These are phyloP conservation scores for Macrotrachela quadricornifera DNA, from an alignment of 1,140 invertebrate genomes.

Conservation along the genomic window DNA sequence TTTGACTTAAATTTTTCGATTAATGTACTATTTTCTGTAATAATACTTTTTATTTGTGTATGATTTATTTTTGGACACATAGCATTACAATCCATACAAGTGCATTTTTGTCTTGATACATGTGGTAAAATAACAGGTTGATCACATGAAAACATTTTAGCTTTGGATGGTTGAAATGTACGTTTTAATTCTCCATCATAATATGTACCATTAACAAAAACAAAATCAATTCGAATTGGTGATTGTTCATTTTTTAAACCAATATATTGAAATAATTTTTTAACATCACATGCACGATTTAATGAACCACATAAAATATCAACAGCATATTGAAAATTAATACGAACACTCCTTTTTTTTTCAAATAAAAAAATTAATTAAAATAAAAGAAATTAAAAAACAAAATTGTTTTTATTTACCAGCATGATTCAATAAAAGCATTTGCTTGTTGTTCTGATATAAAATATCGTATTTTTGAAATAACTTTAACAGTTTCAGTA, in stretches of 20 bases:
- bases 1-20: too few relatives aligned
- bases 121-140: not conserved
- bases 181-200: not conserved
- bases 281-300: not conserved
- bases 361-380: too few relatives aligned
- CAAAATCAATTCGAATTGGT: slow-evolving; percentile 4
- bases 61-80: not conserved
- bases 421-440: slow-evolving; percentile 3
- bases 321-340: slow-evolving; percentile 8
- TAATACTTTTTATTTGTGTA: not conserved
- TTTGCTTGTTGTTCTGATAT: not conserved
- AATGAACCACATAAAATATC: slow-evolving; percentile 7
- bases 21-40: too few relatives aligned
- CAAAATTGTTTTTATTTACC: too few relatives aligned
- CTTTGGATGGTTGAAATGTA: not conserved
- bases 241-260: slow-evolving; percentile 1
- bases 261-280: slow-evolving; percentile 2
- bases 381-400: too few relatives aligned
- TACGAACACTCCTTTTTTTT: not conserved
- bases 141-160: slow-evolving; percentile 1
- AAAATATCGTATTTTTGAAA: not conserved
- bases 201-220: not conserved
- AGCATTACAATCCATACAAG: slow-evolving; percentile 1
- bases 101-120: not conserved
- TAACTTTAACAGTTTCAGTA: not conserved